phyloP scores from a whole-genome alignment of 2,113 vertebrate genomes.

The Colossoma macropomum region DNA sequence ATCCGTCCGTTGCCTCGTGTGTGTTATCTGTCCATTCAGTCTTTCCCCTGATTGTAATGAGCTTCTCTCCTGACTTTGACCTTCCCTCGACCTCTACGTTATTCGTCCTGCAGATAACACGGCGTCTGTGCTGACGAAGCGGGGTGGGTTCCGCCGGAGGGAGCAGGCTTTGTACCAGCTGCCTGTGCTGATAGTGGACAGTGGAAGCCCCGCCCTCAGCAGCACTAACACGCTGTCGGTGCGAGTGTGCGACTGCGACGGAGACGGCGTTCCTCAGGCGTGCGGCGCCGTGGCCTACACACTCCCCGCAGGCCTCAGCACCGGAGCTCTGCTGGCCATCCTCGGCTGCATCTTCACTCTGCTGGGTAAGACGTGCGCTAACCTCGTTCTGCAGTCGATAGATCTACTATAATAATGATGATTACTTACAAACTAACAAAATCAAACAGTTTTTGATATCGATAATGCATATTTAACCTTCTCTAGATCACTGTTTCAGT shows the following conservation, averaged over 20 bases:
- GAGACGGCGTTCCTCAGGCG: conserved; percentile 84
- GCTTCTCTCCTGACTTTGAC: neutral
- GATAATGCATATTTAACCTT: too few species aligned
- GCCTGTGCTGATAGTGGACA: conserved; percentile 92
- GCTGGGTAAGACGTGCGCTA: conserved; percentile 80
- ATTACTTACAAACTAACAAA: too few species aligned
- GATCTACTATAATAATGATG: too few species aligned
- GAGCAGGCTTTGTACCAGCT: conserved; percentile 90
- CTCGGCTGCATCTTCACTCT: conserved; percentile 92
- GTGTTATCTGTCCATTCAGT: neutral
- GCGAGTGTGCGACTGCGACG: conserved; percentile 90
- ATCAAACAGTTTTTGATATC: too few species aligned
- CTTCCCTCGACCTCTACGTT: neutral
- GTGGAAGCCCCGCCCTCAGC: conserved; percentile 90
- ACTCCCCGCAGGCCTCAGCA: conserved; percentile 89
- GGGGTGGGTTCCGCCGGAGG: conserved; percentile 87
- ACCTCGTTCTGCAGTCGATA: neutral
- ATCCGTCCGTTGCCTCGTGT: neutral
- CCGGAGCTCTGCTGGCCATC: conserved; percentile 92
- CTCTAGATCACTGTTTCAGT: too few species aligned
- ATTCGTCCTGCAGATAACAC: conserved; percentile 86
- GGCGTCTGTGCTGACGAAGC: conserved; percentile 87
- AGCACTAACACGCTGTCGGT: conserved; percentile 96
- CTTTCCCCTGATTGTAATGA: neutral
- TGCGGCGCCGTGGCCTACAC: conserved; percentile 92